Conservation (phyloP, 2,888 invertebrate genomes). For the Pterostichus niger region DNA sequence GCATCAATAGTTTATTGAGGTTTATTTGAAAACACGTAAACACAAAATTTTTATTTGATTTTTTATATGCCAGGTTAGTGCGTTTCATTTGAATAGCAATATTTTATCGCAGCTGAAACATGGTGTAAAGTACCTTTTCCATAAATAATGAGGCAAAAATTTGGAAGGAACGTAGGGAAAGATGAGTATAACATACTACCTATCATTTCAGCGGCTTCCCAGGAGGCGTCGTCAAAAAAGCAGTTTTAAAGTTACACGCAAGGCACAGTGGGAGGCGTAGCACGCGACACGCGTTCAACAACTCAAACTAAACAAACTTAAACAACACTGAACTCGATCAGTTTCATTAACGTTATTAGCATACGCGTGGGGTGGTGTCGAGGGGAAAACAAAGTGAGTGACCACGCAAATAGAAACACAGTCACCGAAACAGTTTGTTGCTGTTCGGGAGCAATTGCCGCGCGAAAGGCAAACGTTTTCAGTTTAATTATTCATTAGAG, state of each 20-base stretch:
- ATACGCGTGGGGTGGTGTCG: not conserved
- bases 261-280: conserved; percentile 6
- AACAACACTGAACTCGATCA: conserved; percentile 11
- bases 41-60: not conserved
- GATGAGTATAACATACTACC: conserved; percentile 38
- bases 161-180: conserved; percentile 22
- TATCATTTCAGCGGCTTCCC: conserved; percentile 30
- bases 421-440: conserved; percentile 11
- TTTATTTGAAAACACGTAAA: not conserved
- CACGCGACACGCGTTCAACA: conserved; percentile 9
- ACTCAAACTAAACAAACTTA: conserved; percentile 10
- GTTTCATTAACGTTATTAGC: conserved; percentile 10
- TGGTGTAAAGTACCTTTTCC: conserved; percentile 41
- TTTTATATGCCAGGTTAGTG: not conserved
- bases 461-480: conserved; percentile 34
- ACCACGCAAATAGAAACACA: conserved; percentile 20
- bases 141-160: conserved; percentile 38
- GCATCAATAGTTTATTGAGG: too few species aligned
- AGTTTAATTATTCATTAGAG: conserved; percentile 42
- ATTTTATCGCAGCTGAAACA: conserved; percentile 29
- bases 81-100: conserved; percentile 5
- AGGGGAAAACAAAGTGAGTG: not conserved
- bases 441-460: conserved; percentile 1
- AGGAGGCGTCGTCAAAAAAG: conserved; percentile 9
- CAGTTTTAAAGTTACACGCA: conserved; percentile 24